Percentiles rank a stretch among this genome's conserved stretches.
Evolutionary conservation across 2,797 vertebrate species (phyloP).

Genomic region (Poliocrania exsul): DNA sequence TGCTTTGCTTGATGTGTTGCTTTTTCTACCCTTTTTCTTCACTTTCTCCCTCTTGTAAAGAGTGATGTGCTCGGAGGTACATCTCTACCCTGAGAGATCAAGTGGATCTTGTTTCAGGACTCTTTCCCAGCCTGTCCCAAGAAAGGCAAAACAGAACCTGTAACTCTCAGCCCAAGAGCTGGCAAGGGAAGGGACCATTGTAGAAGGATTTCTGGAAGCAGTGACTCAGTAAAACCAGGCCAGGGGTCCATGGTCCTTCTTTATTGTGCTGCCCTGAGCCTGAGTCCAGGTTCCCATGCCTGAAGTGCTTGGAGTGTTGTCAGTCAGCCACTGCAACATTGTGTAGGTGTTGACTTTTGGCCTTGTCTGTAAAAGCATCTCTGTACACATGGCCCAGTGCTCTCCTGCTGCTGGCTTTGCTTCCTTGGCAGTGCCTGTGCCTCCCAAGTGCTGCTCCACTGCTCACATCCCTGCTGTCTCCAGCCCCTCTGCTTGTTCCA

Average conservation of each 20-base stretch:
- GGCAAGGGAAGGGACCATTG: not conserved
- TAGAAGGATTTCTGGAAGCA: not conserved
- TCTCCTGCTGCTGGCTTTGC: not conserved
- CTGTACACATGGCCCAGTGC: not conserved
- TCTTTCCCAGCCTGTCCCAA: not conserved
- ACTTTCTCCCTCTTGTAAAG: not conserved
- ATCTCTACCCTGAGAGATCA: not conserved
- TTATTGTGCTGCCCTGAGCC: not conserved
- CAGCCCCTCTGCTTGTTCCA: not conserved
- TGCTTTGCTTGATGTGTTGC: not conserved
- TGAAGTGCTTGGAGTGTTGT: not conserved
- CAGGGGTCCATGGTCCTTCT: not conserved
- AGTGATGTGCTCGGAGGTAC: not conserved
- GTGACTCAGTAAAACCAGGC: not conserved
- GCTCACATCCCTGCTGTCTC: not conserved
- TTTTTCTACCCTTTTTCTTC: not conserved
- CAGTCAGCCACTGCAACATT: not conserved
- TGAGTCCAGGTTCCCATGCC: not conserved
- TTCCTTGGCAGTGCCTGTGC: not conserved
- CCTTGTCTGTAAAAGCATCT: not conserved
- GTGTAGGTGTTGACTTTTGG: not conserved
- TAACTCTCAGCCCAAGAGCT: not conserved
- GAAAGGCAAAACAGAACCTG: not conserved
- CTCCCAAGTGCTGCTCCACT: not conserved
- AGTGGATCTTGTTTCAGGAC: not conserved